A percentile compares a stretch with the other conserved stretches of the same genome.
Conservation (phyloP, 1,140 invertebrate genomes). For the Pogonomyrmex barbatus region DNA sequence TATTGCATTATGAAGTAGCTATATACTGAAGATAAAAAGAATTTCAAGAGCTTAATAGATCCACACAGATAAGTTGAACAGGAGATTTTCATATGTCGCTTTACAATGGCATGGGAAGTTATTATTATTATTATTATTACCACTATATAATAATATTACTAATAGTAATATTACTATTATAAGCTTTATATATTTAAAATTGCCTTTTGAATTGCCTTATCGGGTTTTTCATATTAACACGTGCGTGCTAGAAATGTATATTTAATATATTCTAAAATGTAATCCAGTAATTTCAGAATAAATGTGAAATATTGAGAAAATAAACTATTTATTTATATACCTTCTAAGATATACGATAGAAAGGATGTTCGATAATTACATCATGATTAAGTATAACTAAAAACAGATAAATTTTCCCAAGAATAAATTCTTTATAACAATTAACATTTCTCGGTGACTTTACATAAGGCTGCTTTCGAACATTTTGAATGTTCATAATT, state of each 20-base stretch:
- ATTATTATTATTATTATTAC: constrained; percentile 16
- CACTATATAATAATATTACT: no score
- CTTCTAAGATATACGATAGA: neutral
- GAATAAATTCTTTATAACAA: constrained; percentile 3
- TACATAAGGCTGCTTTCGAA: neutral
- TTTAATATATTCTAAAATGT: constrained; percentile 9
- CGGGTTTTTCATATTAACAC: neutral
- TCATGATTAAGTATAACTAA: neutral
- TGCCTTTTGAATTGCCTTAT: neutral
- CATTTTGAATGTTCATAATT: neutral
- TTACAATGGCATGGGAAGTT: neutral
- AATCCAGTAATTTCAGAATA: constrained; percentile 10
- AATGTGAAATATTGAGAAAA: constrained; percentile 1
- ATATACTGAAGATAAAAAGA: constrained; percentile 4
- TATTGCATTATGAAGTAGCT: neutral
- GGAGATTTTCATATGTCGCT: neutral
- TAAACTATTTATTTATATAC: neutral
- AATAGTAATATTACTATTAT: constrained; percentile 1
- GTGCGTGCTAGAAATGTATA: neutral
- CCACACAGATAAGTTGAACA: neutral
- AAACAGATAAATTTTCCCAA: neutral
- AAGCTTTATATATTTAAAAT: neutral
- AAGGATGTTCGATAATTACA: neutral
- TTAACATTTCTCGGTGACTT: neutral
- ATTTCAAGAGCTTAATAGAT: neutral